These are phyloP conservation scores for Epinephelus fuscoguttatus DNA, from an alignment of 2,113 vertebrate species.

Conservation along the genomic window DNA sequence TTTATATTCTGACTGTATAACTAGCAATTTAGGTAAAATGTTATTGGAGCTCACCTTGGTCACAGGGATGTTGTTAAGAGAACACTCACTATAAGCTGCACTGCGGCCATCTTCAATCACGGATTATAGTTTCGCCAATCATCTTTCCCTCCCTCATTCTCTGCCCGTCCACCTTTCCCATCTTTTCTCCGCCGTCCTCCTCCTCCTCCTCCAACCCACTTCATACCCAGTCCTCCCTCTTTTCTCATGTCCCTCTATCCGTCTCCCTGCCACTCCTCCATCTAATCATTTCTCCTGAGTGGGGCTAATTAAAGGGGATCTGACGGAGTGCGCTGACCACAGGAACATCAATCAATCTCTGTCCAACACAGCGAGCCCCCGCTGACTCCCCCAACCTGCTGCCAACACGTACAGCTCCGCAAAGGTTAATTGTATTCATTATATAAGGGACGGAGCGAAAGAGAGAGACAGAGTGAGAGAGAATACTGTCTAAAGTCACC, in stretches of 20 bases:
- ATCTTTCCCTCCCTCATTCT: slow-evolving; percentile 30
- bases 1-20: slow-evolving; percentile 34
- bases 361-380: slow-evolving; percentile 66
- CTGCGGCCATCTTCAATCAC: slow-evolving; percentile 41
- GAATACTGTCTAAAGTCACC: slow-evolving; percentile 69
- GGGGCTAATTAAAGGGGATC: slow-evolving; percentile 79
- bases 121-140: slow-evolving; percentile 60
- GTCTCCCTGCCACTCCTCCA: slow-evolving; percentile 64
- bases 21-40: slow-evolving; percentile 29
- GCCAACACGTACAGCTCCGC: slow-evolving; percentile 59
- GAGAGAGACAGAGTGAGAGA: slow-evolving; percentile 40
- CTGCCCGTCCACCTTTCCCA: slow-evolving; percentile 1
- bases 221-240: slow-evolving; percentile 24
- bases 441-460: slow-evolving; percentile 70
- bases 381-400: slow-evolving; percentile 67
- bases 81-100: slow-evolving; percentile 12
- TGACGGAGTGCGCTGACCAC: slow-evolving; percentile 76
- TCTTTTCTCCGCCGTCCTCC: slow-evolving; percentile 3
- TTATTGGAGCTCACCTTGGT: slow-evolving; percentile 52
- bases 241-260: slow-evolving; percentile 41
- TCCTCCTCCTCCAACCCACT: slow-evolving; percentile 6
- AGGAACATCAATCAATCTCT: slow-evolving; percentile 83
- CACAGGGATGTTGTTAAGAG: slow-evolving; percentile 28
- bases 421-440: slow-evolving; percentile 86
- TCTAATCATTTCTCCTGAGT: slow-evolving; percentile 72